Percentiles rank a stretch among this genome's conserved stretches.
phyloP scores from a whole-genome alignment of 2,797 vertebrate genomes.

The Acropternis orthonyx region DNA sequence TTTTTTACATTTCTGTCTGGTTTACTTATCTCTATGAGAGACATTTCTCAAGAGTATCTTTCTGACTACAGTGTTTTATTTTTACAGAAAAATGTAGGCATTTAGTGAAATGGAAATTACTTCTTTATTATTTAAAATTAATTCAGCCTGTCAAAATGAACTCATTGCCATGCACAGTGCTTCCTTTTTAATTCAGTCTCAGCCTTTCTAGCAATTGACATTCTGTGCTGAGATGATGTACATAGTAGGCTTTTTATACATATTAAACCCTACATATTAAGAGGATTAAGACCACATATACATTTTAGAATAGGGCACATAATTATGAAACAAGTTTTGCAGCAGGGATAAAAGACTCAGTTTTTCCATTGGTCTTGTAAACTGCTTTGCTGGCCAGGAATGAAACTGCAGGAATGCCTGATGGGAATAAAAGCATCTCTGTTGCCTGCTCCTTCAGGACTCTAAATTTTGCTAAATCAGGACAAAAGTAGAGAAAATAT shows the following conservation, averaged over 20 bases:
- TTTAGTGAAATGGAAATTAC: constrained; percentile 59
- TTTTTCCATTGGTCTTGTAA: constrained; percentile 15
- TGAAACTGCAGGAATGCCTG: not conserved
- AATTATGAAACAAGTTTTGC: constrained; percentile 46
- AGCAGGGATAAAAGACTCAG: constrained; percentile 10
- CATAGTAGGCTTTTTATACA: constrained; percentile 40
- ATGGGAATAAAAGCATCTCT: constrained; percentile 15
- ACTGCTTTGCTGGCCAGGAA: constrained; percentile 31
- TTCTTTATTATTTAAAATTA: constrained; percentile 63
- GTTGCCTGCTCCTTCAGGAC: not conserved
- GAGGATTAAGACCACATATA: constrained; percentile 48
- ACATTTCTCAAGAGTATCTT: constrained; percentile 57
- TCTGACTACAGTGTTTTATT: constrained; percentile 50
- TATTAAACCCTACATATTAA: constrained; percentile 54
- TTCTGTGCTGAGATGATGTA: constrained; percentile 39
- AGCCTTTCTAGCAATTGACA: constrained; percentile 54
- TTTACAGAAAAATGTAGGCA: constrained; percentile 47
- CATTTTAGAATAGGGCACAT: constrained; percentile 42
- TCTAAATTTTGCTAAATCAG: constrained; percentile 43
- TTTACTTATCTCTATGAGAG: constrained; percentile 35
- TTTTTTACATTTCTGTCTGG: constrained; percentile 70
- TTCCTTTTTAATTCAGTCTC: constrained; percentile 45
- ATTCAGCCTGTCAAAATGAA: constrained; percentile 53
- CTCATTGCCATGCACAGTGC: constrained; percentile 57
- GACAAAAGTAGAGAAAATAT: constrained; percentile 34